Evolutionary conservation across 2,888 invertebrate species (phyloP).

Genomic region (Metopia argyrocephala): DNA sequence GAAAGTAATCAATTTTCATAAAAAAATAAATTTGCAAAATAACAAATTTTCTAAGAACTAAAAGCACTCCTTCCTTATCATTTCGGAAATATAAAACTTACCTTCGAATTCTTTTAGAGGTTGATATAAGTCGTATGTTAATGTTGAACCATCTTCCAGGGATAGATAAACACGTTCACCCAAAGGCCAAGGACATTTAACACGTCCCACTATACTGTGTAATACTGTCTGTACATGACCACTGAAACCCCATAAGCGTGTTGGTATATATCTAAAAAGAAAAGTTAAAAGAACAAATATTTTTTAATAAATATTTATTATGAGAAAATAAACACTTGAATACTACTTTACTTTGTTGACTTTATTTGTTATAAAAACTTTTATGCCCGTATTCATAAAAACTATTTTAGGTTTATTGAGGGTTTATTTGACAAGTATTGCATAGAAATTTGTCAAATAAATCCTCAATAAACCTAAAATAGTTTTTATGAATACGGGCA

Average conservation of each 20-base stretch:
- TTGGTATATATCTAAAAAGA: conserved; percentile 89
- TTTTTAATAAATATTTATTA: conserved; percentile 5
- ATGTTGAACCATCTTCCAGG: conserved; percentile 90
- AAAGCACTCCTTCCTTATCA: background rate
- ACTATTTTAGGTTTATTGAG: too few species aligned
- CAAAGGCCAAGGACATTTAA: conserved; percentile 92
- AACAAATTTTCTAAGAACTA: background rate
- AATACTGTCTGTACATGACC: conserved; percentile 96
- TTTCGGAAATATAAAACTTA: conserved; percentile 71
- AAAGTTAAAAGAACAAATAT: background rate
- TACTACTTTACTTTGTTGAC: too few species aligned
- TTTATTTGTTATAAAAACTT: too few species aligned
- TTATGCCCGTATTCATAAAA: too few species aligned
- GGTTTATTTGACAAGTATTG: too few species aligned
- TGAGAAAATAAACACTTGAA: conserved; percentile 28
- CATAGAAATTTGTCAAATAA: too few species aligned
- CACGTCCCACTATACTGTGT: conserved; percentile 92
- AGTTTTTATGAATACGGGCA: too few species aligned
- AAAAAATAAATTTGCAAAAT: too few species aligned
- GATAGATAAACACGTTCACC: conserved; percentile 88
- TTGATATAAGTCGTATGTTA: conserved; percentile 95
- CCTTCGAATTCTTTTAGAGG: conserved; percentile 87
- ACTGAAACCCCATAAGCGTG: conserved; percentile 95
- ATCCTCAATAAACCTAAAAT: too few species aligned
- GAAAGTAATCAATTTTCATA: too few species aligned